Evolutionary conservation across 2,113 vertebrate species (phyloP).

Genomic region (Poeciliopsis turrubarensis): DNA sequence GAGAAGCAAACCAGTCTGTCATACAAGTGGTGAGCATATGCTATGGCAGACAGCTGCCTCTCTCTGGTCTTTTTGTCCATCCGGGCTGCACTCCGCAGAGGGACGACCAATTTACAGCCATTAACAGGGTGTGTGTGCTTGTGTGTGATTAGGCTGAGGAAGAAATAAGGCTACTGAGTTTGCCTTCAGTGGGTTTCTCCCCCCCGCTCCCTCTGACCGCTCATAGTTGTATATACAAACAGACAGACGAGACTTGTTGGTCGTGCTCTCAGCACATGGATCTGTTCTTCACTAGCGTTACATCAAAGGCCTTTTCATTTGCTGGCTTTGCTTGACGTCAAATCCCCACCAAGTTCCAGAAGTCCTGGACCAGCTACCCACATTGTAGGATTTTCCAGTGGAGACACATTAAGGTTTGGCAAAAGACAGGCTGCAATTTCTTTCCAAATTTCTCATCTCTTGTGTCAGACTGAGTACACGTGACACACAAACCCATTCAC

Average conservation of each 20-base stretch:
- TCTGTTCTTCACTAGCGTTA: constrained; percentile 50
- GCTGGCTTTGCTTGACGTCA: constrained; percentile 44
- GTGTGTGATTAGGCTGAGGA: constrained; percentile 22
- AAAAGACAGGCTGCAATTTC: constrained; percentile 32
- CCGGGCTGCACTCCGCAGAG: constrained; percentile 46
- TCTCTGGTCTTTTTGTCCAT: constrained; percentile 51
- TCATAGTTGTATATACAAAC: constrained; percentile 50
- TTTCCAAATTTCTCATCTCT: background rate
- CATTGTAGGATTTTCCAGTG: constrained; percentile 53
- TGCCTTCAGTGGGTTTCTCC: constrained; percentile 7
- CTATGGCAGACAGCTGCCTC: constrained; percentile 53
- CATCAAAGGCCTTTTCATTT: constrained; percentile 65
- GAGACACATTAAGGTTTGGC: constrained; percentile 43
- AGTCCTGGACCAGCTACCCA: constrained; percentile 34
- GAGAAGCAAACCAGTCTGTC: constrained; percentile 47
- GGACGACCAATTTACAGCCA: constrained; percentile 59
- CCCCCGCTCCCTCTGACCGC: constrained; percentile 28
- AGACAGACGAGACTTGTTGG: constrained; percentile 52
- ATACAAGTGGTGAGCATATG: constrained; percentile 66
- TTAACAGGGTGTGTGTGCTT: constrained; percentile 59
- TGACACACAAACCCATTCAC: background rate
- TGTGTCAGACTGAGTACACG: background rate
- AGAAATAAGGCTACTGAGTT: constrained; percentile 11
- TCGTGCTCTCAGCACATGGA: constrained; percentile 39
- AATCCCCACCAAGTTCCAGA: constrained; percentile 44